Conservation (phyloP, 2,113 vertebrate species). For the Sinocyclocheilus maitianheensis region DNA sequence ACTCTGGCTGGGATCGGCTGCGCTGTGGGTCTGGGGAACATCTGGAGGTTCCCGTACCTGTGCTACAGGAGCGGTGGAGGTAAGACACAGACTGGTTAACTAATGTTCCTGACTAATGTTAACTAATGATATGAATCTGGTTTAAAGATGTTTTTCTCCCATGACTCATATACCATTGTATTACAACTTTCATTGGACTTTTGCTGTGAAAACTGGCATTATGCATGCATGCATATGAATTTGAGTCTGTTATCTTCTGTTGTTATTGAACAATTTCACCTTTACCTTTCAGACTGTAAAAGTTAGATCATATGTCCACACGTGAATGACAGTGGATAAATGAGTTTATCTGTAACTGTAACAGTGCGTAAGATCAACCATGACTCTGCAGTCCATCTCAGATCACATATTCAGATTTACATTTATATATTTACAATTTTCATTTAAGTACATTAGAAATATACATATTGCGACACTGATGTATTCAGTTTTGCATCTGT, state of each 20-base stretch:
- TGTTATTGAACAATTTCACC: constrained; percentile 1
- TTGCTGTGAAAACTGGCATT: neutral
- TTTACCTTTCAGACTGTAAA: neutral
- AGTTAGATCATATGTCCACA: neutral
- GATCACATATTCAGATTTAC: too few relatives aligned
- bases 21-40: constrained; percentile 76
- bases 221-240: neutral
- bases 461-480: too few relatives aligned
- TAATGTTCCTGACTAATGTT: neutral
- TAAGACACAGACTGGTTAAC: constrained; percentile 38
- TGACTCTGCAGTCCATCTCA: too few relatives aligned
- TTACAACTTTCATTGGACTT: neutral
- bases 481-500: too few relatives aligned
- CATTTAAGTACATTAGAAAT: too few relatives aligned
- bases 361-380: too few relatives aligned
- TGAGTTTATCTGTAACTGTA: too few relatives aligned
- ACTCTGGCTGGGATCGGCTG: constrained; percentile 77
- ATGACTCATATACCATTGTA: neutral
- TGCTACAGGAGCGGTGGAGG: constrained; percentile 81
- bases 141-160: neutral
- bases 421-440: too few relatives aligned
- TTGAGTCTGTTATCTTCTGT: neutral
- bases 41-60: constrained; percentile 80
- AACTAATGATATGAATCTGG: too few relatives aligned
- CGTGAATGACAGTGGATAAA: too few relatives aligned